Evolutionary conservation across 2,888 invertebrate species (phyloP).

Genomic region (Napeogenes inachia): DNA sequence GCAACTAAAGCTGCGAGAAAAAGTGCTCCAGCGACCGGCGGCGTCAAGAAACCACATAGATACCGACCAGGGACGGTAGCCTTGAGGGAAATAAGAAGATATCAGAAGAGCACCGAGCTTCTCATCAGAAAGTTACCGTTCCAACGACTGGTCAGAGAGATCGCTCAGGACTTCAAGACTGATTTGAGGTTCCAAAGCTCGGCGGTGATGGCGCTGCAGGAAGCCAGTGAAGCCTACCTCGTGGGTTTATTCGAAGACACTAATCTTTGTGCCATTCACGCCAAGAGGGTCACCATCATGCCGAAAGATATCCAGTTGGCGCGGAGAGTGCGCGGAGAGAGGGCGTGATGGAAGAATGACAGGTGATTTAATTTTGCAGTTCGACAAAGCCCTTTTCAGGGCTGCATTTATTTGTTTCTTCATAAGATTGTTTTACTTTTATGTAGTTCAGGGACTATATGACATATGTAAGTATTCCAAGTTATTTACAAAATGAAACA

Average conservation of each 20-base stretch:
- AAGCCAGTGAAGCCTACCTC: slow-evolving; percentile 78
- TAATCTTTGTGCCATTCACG: slow-evolving; percentile 87
- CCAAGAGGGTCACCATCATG: slow-evolving; percentile 65
- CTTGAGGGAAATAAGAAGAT: slow-evolving; percentile 82
- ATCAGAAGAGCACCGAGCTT: slow-evolving; percentile 85
- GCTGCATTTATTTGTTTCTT: slow-evolving; percentile 46
- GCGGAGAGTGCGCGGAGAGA: slow-evolving; percentile 56
- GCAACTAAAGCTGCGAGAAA: slow-evolving; percentile 85
- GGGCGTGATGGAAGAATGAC: slow-evolving; percentile 39
- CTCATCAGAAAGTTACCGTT: slow-evolving; percentile 84
- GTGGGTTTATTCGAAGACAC: slow-evolving; percentile 86
- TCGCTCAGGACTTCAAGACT: slow-evolving; percentile 85
- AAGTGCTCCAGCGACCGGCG: slow-evolving; percentile 84
- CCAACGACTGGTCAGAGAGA: slow-evolving; percentile 84
- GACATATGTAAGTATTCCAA: slow-evolving; percentile 3
- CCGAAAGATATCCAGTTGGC: slow-evolving; percentile 51
- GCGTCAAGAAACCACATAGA: slow-evolving; percentile 85
- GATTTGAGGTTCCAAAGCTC: slow-evolving; percentile 84
- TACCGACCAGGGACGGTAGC: slow-evolving; percentile 84
- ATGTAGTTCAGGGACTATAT: not conserved
- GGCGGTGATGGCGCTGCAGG: slow-evolving; percentile 82
- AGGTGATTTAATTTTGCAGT: not conserved
- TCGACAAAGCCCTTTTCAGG: slow-evolving; percentile 72
- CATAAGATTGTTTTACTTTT: slow-evolving; percentile 8
- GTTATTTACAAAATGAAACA: not conserved